phyloP scores from a whole-genome alignment of 2,888 invertebrate genomes.

The Platypus cylindrus region DNA sequence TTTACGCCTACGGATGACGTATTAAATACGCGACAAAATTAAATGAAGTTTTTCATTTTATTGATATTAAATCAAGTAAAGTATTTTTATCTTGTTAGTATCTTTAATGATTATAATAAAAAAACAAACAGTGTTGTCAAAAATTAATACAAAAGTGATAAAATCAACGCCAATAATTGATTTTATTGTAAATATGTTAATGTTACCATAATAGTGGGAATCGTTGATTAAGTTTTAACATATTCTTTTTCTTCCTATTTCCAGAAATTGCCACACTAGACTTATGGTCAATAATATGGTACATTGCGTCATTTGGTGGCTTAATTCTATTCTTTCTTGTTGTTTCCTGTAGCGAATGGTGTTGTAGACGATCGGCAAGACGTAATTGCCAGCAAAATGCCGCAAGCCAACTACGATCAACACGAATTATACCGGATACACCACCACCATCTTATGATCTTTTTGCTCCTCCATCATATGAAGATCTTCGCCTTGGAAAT shows the following conservation, averaged over 20 bases:
- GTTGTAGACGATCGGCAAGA: conserved; percentile 33
- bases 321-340: conserved; percentile 43
- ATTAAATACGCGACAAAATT: too few relatives aligned
- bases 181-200: too few relatives aligned
- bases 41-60: too few relatives aligned
- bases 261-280: conserved; percentile 29
- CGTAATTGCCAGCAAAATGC: conserved; percentile 14
- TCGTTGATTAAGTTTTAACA: too few relatives aligned
- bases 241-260: conserved; percentile 10
- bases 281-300: conserved; percentile 45
- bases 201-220: too few relatives aligned
- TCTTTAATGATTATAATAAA: too few relatives aligned
- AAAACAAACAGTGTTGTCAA: too few relatives aligned
- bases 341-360: conserved; percentile 44
- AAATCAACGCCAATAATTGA: too few relatives aligned
- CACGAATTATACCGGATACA: conserved; percentile 24
- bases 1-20: too few relatives aligned
- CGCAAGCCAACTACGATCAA: conserved; percentile 4
- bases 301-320: conserved; percentile 44
- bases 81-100: too few relatives aligned
- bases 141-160: too few relatives aligned
- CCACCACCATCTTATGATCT: conserved; percentile 44
- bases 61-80: too few relatives aligned
- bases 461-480: conserved; percentile 44
- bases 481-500: conserved; percentile 28